These are phyloP conservation scores for Habroteleia sp. DNA, from an alignment of 2,888 invertebrate genomes.

Conservation along the genomic window DNA sequence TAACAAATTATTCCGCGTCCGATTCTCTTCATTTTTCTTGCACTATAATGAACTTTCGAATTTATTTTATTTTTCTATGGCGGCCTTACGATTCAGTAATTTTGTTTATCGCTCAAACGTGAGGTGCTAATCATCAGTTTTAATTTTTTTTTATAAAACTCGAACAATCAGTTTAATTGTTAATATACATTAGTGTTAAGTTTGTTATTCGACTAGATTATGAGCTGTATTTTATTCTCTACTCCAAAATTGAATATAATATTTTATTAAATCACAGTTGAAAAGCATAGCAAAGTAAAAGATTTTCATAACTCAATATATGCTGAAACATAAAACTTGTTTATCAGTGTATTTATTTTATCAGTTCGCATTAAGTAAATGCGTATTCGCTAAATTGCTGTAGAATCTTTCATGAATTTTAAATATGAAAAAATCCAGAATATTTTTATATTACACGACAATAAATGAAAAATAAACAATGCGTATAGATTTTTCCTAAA, in stretches of 20 bases:
- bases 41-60: constrained; percentile 59
- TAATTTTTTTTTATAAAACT: constrained; percentile 10
- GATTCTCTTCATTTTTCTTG: constrained; percentile 58
- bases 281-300: no score
- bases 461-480: no score
- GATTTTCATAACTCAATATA: no score
- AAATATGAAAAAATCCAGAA: no score
- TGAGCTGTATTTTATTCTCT: constrained; percentile 3
- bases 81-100: constrained; percentile 38
- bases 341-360: no score
- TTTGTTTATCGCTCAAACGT: constrained; percentile 47
- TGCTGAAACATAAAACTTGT: no score
- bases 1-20: constrained; percentile 59
- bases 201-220: constrained; percentile 7
- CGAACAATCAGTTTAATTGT: constrained; percentile 43
- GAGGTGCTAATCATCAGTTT: constrained; percentile 46
- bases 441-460: no score
- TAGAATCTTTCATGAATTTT: no score
- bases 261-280: not conserved
- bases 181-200: constrained; percentile 27
- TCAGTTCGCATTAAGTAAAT: no score
- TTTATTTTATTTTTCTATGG: constrained; percentile 58
- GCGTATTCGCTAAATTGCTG: no score
- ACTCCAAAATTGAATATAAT: no score
- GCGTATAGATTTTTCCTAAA: no score